These are phyloP conservation scores for Drosophila kepulauana DNA, from an alignment of 1,140 invertebrate genomes.

Conservation along the genomic window DNA sequence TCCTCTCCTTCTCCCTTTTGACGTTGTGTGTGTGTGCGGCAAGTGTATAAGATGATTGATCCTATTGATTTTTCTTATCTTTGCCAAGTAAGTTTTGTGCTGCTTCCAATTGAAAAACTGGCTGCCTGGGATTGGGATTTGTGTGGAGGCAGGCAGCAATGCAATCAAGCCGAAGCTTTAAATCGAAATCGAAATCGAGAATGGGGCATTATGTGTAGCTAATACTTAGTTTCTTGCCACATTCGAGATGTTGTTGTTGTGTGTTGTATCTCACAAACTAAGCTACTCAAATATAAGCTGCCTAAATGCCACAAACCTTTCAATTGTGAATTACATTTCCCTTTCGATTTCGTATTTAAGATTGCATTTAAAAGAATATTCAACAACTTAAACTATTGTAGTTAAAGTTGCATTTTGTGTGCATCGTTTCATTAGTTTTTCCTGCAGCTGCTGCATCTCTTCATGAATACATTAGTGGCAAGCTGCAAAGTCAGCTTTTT, in stretches of 20 bases:
- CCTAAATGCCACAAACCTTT: neutral
- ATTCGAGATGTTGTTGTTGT: neutral
- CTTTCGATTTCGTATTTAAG: neutral
- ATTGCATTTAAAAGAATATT: neutral
- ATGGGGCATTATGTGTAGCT: neutral
- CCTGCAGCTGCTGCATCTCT: neutral
- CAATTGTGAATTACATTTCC: slow-evolving; percentile 1
- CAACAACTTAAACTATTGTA: too few species aligned
- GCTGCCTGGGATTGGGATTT: slow-evolving; percentile 42
- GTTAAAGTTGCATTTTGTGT: too few species aligned
- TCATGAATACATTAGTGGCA: slow-evolving; percentile 9
- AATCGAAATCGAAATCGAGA: slow-evolving; percentile 22
- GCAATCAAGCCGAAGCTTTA: neutral
- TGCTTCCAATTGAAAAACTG: slow-evolving; percentile 49
- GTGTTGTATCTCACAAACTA: neutral
- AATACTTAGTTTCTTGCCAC: neutral
- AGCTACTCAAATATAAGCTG: slow-evolving; percentile 7
- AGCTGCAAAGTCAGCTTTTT: neutral
- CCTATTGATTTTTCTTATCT: slow-evolving; percentile 75
- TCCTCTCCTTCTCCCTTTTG: neutral
- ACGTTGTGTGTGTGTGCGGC: neutral
- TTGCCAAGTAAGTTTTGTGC: slow-evolving; percentile 3
- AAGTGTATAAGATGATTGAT: slow-evolving; percentile 72
- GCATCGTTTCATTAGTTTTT: neutral
- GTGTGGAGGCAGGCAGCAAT: slow-evolving; percentile 50